Evolutionary conservation across 2,113 vertebrate species (phyloP), one percentile per base, ranked within the genome.

Genomic region (Hypanus sabinus): DNA sequence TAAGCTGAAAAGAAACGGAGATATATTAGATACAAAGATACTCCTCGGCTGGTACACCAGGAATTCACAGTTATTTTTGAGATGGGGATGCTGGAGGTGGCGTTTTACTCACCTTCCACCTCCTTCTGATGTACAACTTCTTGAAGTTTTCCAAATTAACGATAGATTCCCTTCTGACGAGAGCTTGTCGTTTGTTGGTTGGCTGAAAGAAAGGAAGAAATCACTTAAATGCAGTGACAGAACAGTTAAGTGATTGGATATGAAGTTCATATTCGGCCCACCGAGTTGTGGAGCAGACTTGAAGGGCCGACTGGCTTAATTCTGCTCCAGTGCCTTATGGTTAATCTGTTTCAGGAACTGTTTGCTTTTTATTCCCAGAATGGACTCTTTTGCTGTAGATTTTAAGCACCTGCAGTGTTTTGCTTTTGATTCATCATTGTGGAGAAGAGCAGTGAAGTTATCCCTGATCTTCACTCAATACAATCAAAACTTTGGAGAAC

Each of bases 131-230:
- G 0, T 99, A 98, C 36, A 98, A 98, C 95, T 96, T 98, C 96
- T 96, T 98, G 96, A 99, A 99, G 96, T 98, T 99, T 95, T 99
- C 98, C 96, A 99, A 95, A 96, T 99, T 99, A 95, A 99, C 96
- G 94, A 97, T 95, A 0, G 99, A 99, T 85, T 98, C 96, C 94
- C 98, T 96, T 95, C 98, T 97, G 94, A 98, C 98, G 96, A 99
- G 95, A 94, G 98, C 97, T 95, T 99, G 98, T 81, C 95, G 96
- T 71, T 96, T 96, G 96, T 99, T 98, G 95, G 95, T 94, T 0
- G 99, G 98, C 99, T 99, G 95, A 94, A 95, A 96, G 94, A 96
- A 38, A 97, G 95, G 94, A 96, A 57, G 0, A 7, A 55, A 85
- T 85, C 46, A 85, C 22, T 57, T 33, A 68, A 68, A 33, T 33